A percentile compares a stretch with the other conserved stretches of the same genome.
phyloP scores from a whole-genome alignment of 2,113 vertebrate genomes.

The Eupsittula cactorum region DNA sequence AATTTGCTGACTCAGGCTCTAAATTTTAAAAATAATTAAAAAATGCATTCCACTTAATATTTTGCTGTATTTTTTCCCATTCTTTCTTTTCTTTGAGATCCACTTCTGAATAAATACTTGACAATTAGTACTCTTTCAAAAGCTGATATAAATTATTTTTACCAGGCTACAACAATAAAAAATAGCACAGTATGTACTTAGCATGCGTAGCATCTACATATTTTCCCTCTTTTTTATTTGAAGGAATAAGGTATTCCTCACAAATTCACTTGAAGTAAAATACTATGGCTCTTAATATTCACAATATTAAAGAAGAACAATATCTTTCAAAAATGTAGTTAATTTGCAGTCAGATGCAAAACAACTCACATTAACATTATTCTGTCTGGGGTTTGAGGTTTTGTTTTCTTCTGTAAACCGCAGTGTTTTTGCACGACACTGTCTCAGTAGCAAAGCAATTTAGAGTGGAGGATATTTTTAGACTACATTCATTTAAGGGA shows the following conservation, averaged over 20 bases:
- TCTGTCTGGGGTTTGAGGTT: not conserved
- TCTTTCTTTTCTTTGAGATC: not conserved
- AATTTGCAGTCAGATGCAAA: not conserved
- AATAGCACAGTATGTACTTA: not conserved
- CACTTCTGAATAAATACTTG: not conserved
- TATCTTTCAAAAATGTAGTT: not conserved
- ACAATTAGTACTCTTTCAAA: slow-evolving; percentile 17
- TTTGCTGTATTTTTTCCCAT: not conserved
- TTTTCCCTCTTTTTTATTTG: not conserved
- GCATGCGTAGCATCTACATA: not conserved
- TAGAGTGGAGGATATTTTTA: slow-evolving; percentile 72
- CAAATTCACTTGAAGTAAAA: not conserved
- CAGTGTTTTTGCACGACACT: slow-evolving; percentile 19
- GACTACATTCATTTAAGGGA: slow-evolving; percentile 69
- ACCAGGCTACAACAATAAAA: not conserved
- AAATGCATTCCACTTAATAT: not conserved
- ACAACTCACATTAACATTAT: not conserved
- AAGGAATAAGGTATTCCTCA: not conserved
- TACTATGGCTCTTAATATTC: not conserved
- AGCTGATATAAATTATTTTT: slow-evolving; percentile 22
- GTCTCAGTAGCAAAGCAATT: slow-evolving; percentile 71
- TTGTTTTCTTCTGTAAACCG: not conserved
- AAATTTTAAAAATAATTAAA: not conserved
- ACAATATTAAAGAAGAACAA: not conserved
- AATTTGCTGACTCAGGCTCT: not conserved